Base-by-base conservation (phyloP, 2,888 invertebrate genomes). In the Pandemis heparana region DNA sequence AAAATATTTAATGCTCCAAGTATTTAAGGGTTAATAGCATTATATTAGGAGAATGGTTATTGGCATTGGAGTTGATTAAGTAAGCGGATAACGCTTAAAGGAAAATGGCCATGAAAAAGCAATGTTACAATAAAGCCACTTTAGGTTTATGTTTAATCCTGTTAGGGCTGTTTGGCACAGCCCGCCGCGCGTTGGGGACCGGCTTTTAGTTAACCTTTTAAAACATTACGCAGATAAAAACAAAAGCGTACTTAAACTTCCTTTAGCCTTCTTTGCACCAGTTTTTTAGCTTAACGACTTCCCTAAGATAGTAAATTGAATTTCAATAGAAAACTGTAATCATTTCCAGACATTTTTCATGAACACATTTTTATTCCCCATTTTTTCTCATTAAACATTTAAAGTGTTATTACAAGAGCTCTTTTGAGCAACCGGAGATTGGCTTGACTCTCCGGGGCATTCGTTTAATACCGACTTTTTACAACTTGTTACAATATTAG, bases 1-100 rank as follows among this genome's bases (percentile, higher is more conserved):
- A 75, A 77, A 78, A 75, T 75, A 73, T 78, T 75, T 78, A 78
- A 71, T 63, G 67, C 41, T 41, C 39, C n/a, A 41, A 72, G 48
- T 59, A 64, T 68, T 74, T 51, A 74, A 66, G 70, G 65, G 61
- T 46, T 74, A 70, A 74, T 71, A 61, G 56, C 39, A 65, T 56
- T 70, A 74, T 46, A 61, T 39, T 61, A 65, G 65, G 18, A 69
- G 23, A 63, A 59, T 14, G 59, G 65, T 48, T 71, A 59, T 71
- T 39, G 64, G 56, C 48, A 59, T 65, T 71, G 39, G 48, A 65
- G 38, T 59, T 71, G 59, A 71, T 59, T 65, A 46, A 48, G 59
- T 46, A 56, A 70, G 64, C 56, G 66, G 63, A 70, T 64, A 70
- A 32, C 46, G 64, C n/a, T 64, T 46, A 59, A 64, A 70, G 64